Evolutionary conservation across 2,888 invertebrate species (phyloP).

Genomic region (Iselma pallidipennis): DNA sequence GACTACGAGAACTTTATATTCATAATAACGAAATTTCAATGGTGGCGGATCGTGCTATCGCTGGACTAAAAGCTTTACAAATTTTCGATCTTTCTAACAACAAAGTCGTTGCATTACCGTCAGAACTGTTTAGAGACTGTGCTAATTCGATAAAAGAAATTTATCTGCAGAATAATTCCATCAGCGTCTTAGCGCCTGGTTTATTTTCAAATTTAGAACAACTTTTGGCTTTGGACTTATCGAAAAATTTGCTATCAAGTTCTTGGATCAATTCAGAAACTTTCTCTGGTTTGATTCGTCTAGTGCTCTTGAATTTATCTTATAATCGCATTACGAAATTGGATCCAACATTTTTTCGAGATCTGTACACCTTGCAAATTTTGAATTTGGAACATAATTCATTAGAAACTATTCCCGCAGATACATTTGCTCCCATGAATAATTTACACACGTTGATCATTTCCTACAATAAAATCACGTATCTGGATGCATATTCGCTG

Average conservation of each 20-base stretch:
- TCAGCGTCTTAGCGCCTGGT: constrained; percentile 82
- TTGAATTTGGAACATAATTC: constrained; percentile 84
- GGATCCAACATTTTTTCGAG: constrained; percentile 81
- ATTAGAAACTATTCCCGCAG: constrained; percentile 80
- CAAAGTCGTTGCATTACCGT: constrained; percentile 84
- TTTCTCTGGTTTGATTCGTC: constrained; percentile 84
- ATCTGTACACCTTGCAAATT: constrained; percentile 83
- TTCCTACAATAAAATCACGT: constrained; percentile 82
- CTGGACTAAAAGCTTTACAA: constrained; percentile 79
- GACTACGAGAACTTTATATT: constrained; percentile 78
- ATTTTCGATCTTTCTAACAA: constrained; percentile 89
- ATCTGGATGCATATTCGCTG: constrained; percentile 82
- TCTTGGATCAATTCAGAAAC: constrained; percentile 85
- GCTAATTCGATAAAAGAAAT: constrained; percentile 82
- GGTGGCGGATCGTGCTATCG: constrained; percentile 82
- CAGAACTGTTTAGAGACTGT: constrained; percentile 81
- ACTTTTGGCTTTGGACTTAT: constrained; percentile 80
- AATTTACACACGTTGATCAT: constrained; percentile 88
- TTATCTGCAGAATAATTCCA: constrained; percentile 89
- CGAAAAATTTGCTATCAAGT: constrained; percentile 83
- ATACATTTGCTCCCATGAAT: constrained; percentile 89
- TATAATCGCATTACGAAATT: constrained; percentile 81
- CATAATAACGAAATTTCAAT: constrained; percentile 88
- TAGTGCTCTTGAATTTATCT: constrained; percentile 84
- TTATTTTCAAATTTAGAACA: constrained; percentile 85